Evolutionary conservation across 53 echinoderm and acorn worm species (phyloP).

Genomic region (Crossaster papposus): DNA sequence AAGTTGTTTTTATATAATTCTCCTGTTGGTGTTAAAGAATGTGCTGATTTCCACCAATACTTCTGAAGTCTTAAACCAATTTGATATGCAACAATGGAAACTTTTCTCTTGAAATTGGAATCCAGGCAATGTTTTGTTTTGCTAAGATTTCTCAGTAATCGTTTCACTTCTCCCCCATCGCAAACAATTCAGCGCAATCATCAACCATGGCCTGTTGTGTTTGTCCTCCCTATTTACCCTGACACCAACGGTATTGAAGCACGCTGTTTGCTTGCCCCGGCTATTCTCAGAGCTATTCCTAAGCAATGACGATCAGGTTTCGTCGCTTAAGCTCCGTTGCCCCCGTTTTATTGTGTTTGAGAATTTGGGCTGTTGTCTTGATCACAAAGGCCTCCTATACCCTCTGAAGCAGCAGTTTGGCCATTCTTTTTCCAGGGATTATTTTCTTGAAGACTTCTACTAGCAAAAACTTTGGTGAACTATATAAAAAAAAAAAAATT

Average conservation of each 20-base stretch:
- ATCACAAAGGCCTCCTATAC: slow-evolving; percentile 35
- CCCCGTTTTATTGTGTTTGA: slow-evolving; percentile 51
- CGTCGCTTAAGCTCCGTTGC: slow-evolving; percentile 7
- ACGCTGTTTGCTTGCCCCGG: background rate
- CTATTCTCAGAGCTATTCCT: slow-evolving; percentile 22
- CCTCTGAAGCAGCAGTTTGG: background rate
- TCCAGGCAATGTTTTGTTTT: background rate
- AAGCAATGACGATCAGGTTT: slow-evolving; percentile 54
- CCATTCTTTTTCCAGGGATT: slow-evolving; percentile 36
- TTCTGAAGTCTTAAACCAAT: no score
- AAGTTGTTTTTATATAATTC: no score
- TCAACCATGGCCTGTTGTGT: slow-evolving; percentile 3
- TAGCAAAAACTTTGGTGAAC: background rate
- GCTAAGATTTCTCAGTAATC: background rate
- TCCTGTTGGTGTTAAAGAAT: no score
- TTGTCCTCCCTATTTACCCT: slow-evolving; percentile 25
- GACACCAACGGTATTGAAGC: slow-evolving; percentile 41
- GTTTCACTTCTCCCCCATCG: no score
- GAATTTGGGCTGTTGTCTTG: slow-evolving; percentile 39
- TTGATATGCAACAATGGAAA: no score
- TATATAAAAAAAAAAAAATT: no score
- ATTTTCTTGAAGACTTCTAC: background rate
- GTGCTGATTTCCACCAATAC: no score
- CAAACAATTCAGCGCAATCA: slow-evolving; percentile 14
- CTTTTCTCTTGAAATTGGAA: background rate